A percentile compares a stretch with the other conserved stretches of the same genome.
These are phyloP conservation scores for Xylocopa sonorina DNA, from an alignment of 1,140 invertebrate species.

Conservation along the genomic window DNA sequence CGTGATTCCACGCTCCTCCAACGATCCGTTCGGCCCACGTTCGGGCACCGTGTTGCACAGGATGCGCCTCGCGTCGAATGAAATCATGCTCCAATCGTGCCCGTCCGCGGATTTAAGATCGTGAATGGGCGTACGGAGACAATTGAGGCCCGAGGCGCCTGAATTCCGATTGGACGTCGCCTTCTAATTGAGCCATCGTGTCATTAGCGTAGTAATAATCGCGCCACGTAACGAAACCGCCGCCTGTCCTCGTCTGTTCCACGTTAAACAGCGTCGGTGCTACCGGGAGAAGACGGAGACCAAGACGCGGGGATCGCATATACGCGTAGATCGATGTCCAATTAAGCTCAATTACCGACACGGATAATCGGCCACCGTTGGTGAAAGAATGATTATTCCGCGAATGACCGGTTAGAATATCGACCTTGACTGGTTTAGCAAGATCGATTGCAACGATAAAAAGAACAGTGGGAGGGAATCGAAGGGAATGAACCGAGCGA, in stretches of 20 bases:
- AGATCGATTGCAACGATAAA: conserved; percentile 50
- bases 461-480: conserved; percentile 3
- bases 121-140: conserved; percentile 44
- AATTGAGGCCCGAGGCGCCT: conserved; percentile 51
- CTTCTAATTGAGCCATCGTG: conserved; percentile 74
- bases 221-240: conserved; percentile 18
- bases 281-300: conserved; percentile 30
- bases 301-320: conserved; percentile 31
- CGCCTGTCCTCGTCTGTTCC: not conserved
- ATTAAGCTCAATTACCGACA: conserved; percentile 63
- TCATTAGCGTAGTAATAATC: conserved; percentile 64
- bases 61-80: conserved; percentile 23
- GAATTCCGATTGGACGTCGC: conserved; percentile 57
- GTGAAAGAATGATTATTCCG: conserved; percentile 60
- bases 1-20: conserved; percentile 49
- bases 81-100: not conserved
- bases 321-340: conserved; percentile 62
- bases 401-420: conserved; percentile 49
- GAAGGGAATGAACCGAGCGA: no score
- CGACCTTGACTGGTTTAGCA: conserved; percentile 60
- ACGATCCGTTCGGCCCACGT: conserved; percentile 34
- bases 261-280: not conserved
- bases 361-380: conserved; percentile 58
- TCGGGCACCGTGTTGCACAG: not conserved
- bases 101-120: not conserved